Evolutionary conservation across 2,888 invertebrate genomes (phyloP).

Genomic region (Patella caerulea): DNA sequence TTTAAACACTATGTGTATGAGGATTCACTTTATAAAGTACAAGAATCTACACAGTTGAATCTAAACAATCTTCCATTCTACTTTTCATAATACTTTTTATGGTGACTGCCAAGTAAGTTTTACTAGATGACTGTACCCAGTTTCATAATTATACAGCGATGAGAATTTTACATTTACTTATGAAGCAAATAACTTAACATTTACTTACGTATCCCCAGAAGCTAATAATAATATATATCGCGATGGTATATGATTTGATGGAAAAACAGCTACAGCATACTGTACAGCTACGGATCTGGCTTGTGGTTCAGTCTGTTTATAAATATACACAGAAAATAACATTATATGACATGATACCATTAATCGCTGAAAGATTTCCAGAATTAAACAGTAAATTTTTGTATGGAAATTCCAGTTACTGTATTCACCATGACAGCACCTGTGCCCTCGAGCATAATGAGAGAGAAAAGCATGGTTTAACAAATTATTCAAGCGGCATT

Average conservation of each 20-base stretch:
- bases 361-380: not conserved
- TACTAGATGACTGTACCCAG: not conserved
- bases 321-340: no score
- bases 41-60: no score
- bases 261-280: constrained; percentile 86
- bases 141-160: not conserved
- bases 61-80: no score
- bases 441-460: not conserved
- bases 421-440: not conserved
- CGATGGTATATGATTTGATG: constrained; percentile 85
- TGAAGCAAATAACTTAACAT: not conserved
- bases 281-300: constrained; percentile 87
- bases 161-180: not conserved
- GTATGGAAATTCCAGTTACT: not conserved
- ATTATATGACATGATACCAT: constrained; percentile 18
- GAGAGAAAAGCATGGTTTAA: no score
- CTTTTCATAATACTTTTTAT: no score
- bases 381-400: not conserved
- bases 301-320: constrained; percentile 77
- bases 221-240: constrained; percentile 86
- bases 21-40: no score
- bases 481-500: no score
- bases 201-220: constrained; percentile 83
- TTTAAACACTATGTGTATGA: no score
- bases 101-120: not conserved